Conservation (phyloP, 2,888 invertebrate species). For the Aphodius sticticus region DNA sequence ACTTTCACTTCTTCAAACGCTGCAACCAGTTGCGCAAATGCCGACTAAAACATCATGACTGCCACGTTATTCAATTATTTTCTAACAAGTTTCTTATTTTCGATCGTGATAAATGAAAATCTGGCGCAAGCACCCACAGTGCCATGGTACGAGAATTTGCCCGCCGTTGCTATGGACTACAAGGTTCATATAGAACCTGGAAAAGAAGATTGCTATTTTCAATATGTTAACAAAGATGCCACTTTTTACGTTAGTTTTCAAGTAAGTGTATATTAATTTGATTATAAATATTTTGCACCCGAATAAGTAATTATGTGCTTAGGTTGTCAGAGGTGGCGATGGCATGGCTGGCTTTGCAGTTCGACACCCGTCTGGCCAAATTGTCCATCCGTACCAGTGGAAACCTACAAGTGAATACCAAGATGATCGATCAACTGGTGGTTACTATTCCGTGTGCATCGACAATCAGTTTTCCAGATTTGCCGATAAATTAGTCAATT, state of each 20-base stretch:
- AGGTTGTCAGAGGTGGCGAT: slow-evolving; percentile 93
- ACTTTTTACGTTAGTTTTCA: slow-evolving; percentile 95
- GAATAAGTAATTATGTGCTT: slow-evolving; percentile 41
- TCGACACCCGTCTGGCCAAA: slow-evolving; percentile 81
- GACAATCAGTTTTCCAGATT: slow-evolving; percentile 94
- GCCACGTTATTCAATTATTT: slow-evolving; percentile 48
- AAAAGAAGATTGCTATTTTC: slow-evolving; percentile 94
- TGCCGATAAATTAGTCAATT: slow-evolving; percentile 87
- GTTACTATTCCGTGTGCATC: slow-evolving; percentile 90
- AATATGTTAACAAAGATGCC: slow-evolving; percentile 90
- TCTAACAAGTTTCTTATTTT: slow-evolving; percentile 40
- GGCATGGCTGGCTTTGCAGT: slow-evolving; percentile 94
- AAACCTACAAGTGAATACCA: slow-evolving; percentile 89
- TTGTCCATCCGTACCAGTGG: slow-evolving; percentile 93
- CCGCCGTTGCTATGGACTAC: slow-evolving; percentile 95
- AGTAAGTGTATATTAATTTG: slow-evolving; percentile 63
- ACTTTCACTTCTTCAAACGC: slow-evolving; percentile 20
- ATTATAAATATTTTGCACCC: neutral
- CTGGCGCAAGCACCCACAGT: slow-evolving; percentile 59
- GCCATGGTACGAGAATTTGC: slow-evolving; percentile 87
- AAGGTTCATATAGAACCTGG: slow-evolving; percentile 96
- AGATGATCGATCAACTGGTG: slow-evolving; percentile 80
- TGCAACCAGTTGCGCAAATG: slow-evolving; percentile 31
- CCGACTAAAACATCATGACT: slow-evolving; percentile 32
- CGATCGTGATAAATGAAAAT: slow-evolving; percentile 37